Base-by-base conservation (phyloP, 2,888 invertebrate species). In the Hetaerina titia region DNA sequence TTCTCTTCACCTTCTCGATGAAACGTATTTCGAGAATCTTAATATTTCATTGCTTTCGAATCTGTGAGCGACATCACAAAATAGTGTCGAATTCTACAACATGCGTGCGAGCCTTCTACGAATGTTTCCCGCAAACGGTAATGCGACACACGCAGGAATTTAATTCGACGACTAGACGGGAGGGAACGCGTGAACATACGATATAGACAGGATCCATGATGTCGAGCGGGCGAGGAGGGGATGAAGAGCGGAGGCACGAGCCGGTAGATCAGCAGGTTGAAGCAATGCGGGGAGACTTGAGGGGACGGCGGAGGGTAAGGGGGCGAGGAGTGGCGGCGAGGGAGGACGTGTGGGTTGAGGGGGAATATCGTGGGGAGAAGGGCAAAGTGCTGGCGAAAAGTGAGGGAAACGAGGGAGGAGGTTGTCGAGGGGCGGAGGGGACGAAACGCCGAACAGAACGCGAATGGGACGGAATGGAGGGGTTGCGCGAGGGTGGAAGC, bases 261-360 rank as follows among this genome's bases (percentile, higher is more conserved):
- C 69, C 69, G 81, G 31, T 15, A 81, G 81, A 81, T 81, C 81
- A 81, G 81, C 81, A 81, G 25, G 81, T 81, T 81, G 81, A 81
- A 81, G 81, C 81, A 31, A 81, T 13, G 81, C 74, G n/a, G 81
- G 31, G 11, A 31, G 13, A 19, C 8, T 13, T 13, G 13, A 81
- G 31, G 31, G 5, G 31, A 2, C 0, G 45, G 45, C 45, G 45
- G 45, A 45, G 45, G 45, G 45, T 2, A 45, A 45, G 45, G 45
- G 1, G 45, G 45, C 45, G 45, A 45, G 45, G 45, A n/a, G n/a
- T n/a, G n/a, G n/a, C n/a, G 45, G 45, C 45, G 45, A 45, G 45
- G 45, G 45, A 45, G 45, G 74, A n/a, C n/a, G 74, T 6, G 81
- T 81, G 87, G 45, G 25, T 25, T 31, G 45, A 45, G 45, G 31